Percentiles rank a stretch among this genome's conserved stretches.
phyloP scores from a whole-genome alignment of 2,113 vertebrate genomes.

The Lutjanus erythropterus region DNA sequence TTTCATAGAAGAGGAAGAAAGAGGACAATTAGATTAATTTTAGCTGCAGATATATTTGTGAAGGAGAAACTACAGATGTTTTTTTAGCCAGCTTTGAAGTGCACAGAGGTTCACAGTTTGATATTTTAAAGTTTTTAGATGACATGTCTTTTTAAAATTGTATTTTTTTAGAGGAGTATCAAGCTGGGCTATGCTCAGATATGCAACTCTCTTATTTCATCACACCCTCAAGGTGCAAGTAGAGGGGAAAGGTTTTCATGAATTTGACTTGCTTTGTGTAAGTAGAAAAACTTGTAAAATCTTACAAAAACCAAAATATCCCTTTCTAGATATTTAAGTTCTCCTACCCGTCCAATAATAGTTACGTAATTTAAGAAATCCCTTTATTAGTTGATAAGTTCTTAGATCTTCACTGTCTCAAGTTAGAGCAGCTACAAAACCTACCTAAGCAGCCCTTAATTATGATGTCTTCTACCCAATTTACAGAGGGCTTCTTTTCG shows the following conservation, averaged over 20 bases:
- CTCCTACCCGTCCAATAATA: conserved; percentile 2
- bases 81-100: background rate
- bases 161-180: background rate
- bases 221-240: conserved; percentile 17
- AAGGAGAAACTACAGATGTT: conserved; percentile 2
- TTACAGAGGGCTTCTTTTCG: conserved; percentile 54
- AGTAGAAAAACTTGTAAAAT: background rate
- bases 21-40: conserved; percentile 13
- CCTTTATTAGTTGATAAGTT: conserved; percentile 10
- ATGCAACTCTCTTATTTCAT: conserved; percentile 28
- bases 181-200: background rate
- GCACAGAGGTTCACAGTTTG: background rate
- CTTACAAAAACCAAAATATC: background rate
- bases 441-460: conserved; percentile 40
- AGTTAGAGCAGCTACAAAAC: conserved; percentile 33
- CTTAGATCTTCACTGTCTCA: conserved; percentile 20
- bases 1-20: background rate
- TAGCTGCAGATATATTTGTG: background rate
- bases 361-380: conserved; percentile 4
- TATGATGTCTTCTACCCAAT: conserved; percentile 41
- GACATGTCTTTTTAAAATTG: background rate
- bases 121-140: background rate
- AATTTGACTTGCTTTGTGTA: conserved; percentile 1
- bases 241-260: background rate
- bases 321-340: background rate